phyloP scores from a whole-genome alignment of 2,113 vertebrate species.

The Rhinoderma darwinii region DNA sequence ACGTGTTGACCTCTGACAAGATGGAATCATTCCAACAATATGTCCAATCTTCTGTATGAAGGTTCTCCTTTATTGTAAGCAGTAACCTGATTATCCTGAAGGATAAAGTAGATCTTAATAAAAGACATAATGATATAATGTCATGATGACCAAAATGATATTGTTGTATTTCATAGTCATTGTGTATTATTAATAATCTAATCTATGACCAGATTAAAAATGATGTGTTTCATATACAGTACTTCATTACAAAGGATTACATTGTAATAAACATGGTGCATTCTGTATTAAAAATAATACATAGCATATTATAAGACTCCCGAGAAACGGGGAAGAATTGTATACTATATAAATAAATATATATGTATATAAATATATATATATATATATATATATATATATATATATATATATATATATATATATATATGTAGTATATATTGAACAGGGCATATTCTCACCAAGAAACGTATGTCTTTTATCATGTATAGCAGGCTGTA shows the following conservation, averaged over 20 bases:
- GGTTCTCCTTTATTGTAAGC: conserved; percentile 70
- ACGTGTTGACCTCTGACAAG: conserved; percentile 69
- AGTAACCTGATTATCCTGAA: conserved; percentile 72
- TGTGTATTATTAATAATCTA: background rate
- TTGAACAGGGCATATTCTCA: too few species aligned
- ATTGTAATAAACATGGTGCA: background rate
- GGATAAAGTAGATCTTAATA: conserved; percentile 72
- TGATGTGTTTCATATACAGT: background rate
- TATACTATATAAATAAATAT: too few species aligned
- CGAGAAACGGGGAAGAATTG: too few species aligned
- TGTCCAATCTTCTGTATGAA: conserved; percentile 74
- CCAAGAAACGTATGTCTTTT: too few species aligned
- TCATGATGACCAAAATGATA: conserved; percentile 51
- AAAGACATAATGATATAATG: conserved; percentile 76
- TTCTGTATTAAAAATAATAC: too few species aligned
- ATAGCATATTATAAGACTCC: too few species aligned
- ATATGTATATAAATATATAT: too few species aligned
- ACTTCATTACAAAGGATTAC: background rate
- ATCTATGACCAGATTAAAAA: background rate
- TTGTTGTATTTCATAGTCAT: background rate
- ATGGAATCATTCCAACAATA: conserved; percentile 71
- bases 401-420: too few species aligned
- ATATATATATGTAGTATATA: too few species aligned
- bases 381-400: too few species aligned
- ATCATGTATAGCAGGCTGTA: too few species aligned